phyloP scores from a whole-genome alignment of 2,888 invertebrate genomes.

The Bombyx huttoni region DNA sequence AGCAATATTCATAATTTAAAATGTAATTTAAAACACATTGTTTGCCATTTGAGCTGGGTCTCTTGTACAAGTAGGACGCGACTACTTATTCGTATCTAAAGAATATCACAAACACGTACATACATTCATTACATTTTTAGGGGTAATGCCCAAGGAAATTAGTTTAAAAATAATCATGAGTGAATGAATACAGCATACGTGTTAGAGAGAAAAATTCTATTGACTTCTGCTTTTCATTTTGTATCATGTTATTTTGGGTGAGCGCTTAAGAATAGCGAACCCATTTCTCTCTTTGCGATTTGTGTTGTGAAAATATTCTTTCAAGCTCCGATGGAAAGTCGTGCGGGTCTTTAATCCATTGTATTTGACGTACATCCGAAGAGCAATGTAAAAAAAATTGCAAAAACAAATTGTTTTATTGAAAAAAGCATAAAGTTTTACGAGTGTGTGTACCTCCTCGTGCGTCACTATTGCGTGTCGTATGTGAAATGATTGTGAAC shows the following conservation, averaged over 20 bases:
- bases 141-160: not conserved
- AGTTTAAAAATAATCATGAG: not conserved
- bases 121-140: no score
- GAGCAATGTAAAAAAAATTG: not conserved
- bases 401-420: not conserved
- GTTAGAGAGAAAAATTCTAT: not conserved
- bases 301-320: not conserved
- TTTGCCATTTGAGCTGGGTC: slow-evolving; percentile 18
- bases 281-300: no score
- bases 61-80: slow-evolving; percentile 10
- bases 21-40: slow-evolving; percentile 15
- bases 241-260: not conserved
- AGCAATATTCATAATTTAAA: slow-evolving; percentile 13
- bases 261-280: not conserved
- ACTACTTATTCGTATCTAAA: slow-evolving; percentile 23
- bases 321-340: not conserved
- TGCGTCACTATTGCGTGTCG: slow-evolving; percentile 31
- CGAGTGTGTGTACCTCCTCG: not conserved
- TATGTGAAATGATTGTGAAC: slow-evolving; percentile 15
- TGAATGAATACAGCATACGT: not conserved
- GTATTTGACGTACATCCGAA: not conserved
- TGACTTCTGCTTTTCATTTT: not conserved
- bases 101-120: not conserved
- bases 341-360: not conserved
- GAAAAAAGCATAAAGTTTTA: not conserved